Evolutionary conservation across 2,797 vertebrate species (phyloP).

Genomic region (Rhinichthys osculus): DNA sequence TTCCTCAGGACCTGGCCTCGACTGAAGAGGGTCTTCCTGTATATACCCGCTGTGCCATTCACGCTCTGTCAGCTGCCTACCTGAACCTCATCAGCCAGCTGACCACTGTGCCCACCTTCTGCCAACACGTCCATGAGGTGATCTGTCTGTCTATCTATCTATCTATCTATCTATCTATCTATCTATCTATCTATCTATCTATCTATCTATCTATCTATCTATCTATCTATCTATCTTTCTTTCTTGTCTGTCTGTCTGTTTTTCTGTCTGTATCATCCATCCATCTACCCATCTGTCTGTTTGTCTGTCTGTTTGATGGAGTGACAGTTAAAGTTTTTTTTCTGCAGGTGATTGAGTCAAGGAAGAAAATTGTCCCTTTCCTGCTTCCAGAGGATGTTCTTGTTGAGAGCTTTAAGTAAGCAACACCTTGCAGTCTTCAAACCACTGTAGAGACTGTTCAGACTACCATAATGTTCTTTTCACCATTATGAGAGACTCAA

Average conservation of each 20-base stretch:
- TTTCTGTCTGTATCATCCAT: neutral
- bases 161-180: neutral
- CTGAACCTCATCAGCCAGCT: slow-evolving; percentile 88
- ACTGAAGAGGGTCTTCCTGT: slow-evolving; percentile 81
- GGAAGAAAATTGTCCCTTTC: slow-evolving; percentile 79
- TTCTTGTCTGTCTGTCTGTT: accelerated
- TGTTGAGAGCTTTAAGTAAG: slow-evolving; percentile 80
- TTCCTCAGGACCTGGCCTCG: slow-evolving; percentile 80
- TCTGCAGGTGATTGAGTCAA: slow-evolving; percentile 83
- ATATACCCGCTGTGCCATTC: slow-evolving; percentile 86
- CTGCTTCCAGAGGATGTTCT: slow-evolving; percentile 86
- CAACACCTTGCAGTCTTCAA: slow-evolving; percentile 35
- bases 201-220: too few species aligned
- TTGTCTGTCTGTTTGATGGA: neutral
- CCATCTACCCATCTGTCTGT: neutral
- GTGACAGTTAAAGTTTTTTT: neutral
- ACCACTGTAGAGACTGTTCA: neutral
- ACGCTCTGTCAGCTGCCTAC: slow-evolving; percentile 83
- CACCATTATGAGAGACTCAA: neutral
- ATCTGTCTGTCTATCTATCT: neutral
- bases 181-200: neutral
- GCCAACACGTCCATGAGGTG: slow-evolving; percentile 85
- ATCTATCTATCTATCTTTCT: neutral
- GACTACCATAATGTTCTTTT: neutral
- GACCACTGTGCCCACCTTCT: slow-evolving; percentile 82